Percentiles rank a stretch among this genome's conserved stretches.
phyloP scores from a whole-genome alignment of 2,113 vertebrate species.

The Haliaeetus leucogaster region DNA sequence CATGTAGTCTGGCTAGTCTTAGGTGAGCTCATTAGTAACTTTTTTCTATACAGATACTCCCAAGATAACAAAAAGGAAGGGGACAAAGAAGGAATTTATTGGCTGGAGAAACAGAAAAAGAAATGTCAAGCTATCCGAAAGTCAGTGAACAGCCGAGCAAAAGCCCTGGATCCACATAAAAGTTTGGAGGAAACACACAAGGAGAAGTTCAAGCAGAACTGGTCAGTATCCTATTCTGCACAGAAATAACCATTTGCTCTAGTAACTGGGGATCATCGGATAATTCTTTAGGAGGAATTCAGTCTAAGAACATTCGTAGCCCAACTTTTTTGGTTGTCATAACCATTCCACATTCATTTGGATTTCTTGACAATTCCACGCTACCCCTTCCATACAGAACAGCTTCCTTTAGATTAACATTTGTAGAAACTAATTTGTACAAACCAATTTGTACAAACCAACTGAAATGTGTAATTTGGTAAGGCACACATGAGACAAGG shows the following conservation, averaged over 20 bases:
- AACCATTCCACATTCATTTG: neutral
- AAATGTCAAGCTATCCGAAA: constrained; percentile 81
- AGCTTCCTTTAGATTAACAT: neutral
- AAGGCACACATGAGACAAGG: neutral
- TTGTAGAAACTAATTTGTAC: neutral
- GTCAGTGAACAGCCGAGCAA: constrained; percentile 81
- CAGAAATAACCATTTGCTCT: neutral
- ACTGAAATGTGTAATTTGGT: neutral
- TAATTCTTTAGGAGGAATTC: neutral
- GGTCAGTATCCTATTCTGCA: constrained; percentile 71
- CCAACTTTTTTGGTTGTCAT: neutral
- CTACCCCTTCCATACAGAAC: neutral
- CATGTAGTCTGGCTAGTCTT: neutral
- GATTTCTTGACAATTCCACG: neutral
- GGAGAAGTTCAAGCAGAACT: constrained; percentile 80
- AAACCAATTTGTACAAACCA: neutral
- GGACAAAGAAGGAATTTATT: constrained; percentile 75
- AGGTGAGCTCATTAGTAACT: neutral
- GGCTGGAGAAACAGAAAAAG: constrained; percentile 80
- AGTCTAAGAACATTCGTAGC: neutral
- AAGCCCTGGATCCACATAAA: constrained; percentile 86
- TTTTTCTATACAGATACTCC: constrained; percentile 73
- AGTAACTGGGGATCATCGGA: neutral
- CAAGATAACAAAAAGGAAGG: constrained; percentile 78
- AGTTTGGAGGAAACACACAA: constrained; percentile 84